These are phyloP conservation scores for Cepaea nemoralis DNA, from an alignment of 1,140 invertebrate genomes.

Conservation along the genomic window DNA sequence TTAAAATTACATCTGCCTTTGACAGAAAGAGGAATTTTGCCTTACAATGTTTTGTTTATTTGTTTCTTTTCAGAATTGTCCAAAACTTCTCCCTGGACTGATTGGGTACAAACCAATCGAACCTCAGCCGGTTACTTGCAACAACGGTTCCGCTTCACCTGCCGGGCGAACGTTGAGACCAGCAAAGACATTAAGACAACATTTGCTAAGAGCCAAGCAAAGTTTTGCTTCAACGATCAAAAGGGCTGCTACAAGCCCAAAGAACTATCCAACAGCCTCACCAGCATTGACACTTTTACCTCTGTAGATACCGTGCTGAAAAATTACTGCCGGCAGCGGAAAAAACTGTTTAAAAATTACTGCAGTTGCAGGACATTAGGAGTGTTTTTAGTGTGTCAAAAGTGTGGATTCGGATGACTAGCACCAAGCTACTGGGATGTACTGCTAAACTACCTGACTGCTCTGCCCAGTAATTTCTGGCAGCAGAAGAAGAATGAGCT, in stretches of 20 bases:
- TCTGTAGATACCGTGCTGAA: conserved; percentile 60
- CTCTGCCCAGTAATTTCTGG: conserved; percentile 44
- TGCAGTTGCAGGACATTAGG: conserved; percentile 67
- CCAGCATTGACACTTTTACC: conserved; percentile 59
- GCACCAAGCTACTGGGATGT: conserved; percentile 47
- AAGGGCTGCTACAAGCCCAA: conserved; percentile 64
- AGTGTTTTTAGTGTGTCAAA: conserved; percentile 67
- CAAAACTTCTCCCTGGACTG: conserved; percentile 77
- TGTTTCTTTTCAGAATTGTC: conserved; percentile 52
- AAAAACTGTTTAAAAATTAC: conserved; percentile 61
- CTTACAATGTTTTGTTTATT: too few species aligned
- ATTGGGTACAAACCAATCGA: conserved; percentile 78
- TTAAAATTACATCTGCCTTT: too few species aligned
- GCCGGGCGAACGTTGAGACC: conserved; percentile 82
- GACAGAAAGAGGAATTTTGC: too few species aligned
- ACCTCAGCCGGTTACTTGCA: conserved; percentile 78
- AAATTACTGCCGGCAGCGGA: conserved; percentile 61
- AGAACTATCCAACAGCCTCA: conserved; percentile 53
- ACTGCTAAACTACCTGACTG: conserved; percentile 43
- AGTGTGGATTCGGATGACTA: conserved; percentile 60
- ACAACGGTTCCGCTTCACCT: conserved; percentile 83
- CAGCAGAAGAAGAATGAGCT: conserved; percentile 16
- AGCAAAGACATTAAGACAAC: conserved; percentile 76
- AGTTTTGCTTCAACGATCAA: conserved; percentile 79
- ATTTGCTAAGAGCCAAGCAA: conserved; percentile 82